Conservation (phyloP, 37 sponge, comb jelly and placozoan genomes). For the Hexactinellida sp. region DNA sequence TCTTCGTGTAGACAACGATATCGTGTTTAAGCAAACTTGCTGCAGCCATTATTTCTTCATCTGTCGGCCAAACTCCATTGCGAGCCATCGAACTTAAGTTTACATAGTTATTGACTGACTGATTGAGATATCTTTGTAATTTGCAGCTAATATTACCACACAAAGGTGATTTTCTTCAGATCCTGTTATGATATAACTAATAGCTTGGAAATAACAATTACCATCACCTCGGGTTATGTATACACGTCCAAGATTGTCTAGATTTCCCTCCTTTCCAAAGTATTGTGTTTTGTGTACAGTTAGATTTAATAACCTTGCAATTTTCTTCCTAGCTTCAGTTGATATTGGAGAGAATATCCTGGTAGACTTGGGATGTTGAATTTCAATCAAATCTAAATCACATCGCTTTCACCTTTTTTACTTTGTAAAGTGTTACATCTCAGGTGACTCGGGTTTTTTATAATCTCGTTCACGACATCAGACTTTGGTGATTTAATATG, state of each 20-base stretch:
- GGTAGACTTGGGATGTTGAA: neutral
- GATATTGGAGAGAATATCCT: neutral
- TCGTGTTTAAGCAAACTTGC: neutral
- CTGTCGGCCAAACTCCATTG: neutral
- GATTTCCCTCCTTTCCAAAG: neutral
- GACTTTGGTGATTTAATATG: neutral
- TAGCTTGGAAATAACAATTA: neutral
- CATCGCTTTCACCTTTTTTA: neutral
- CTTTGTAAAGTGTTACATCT: neutral
- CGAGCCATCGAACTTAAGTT: neutral
- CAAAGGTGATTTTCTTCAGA: neutral
- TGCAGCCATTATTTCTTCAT: constrained; percentile 3
- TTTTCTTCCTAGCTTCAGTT: neutral
- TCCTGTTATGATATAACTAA: constrained; percentile 8
- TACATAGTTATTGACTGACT: neutral
- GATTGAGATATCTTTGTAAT: neutral
- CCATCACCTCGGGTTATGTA: neutral
- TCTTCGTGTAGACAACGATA: neutral
- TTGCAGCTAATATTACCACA: neutral
- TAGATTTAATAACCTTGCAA: neutral
- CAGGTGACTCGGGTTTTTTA: neutral
- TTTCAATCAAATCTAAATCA: neutral
- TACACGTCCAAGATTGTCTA: neutral
- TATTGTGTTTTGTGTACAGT: neutral
- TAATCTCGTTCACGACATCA: neutral